Evolutionary conservation across 2,797 vertebrate genomes (phyloP).

Genomic region (Chrysolophus pictus): DNA sequence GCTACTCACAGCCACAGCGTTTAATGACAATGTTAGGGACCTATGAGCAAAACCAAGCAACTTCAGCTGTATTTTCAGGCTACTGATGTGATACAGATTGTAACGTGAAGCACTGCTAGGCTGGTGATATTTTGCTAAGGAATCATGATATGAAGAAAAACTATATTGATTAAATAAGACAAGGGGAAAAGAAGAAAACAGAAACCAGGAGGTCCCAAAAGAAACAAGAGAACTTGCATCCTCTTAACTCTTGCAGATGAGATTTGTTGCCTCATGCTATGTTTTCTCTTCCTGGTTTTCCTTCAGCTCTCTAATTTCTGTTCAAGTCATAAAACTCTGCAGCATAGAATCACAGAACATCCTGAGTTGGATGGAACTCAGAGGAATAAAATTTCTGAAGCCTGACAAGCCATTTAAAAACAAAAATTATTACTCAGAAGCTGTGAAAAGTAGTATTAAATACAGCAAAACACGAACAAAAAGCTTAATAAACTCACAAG

Average conservation of each 20-base stretch:
- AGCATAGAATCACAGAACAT: not conserved
- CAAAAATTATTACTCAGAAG: not conserved
- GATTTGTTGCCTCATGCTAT: not conserved
- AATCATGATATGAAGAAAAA: constrained; percentile 4
- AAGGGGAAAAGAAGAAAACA: not conserved
- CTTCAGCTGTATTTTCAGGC: not conserved
- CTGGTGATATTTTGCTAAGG: constrained; percentile 19
- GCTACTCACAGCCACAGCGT: not conserved
- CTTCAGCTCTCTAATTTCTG: not conserved
- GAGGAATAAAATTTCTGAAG: too few species aligned
- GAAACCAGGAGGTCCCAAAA: not conserved
- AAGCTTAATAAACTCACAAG: not conserved
- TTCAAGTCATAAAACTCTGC: not conserved
- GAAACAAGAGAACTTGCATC: not conserved
- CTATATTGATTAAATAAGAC: constrained; percentile 23
- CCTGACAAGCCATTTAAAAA: not conserved
- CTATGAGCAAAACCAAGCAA: not conserved
- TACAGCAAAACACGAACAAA: not conserved
- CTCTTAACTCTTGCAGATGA: not conserved
- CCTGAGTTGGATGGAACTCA: not conserved
- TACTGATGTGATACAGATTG: not conserved
- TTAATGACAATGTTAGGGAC: not conserved
- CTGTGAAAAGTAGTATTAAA: not conserved
- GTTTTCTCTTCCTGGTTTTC: not conserved
- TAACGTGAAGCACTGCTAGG: not conserved